Evolutionary conservation across 2,888 invertebrate species (phyloP).

Genomic region (Papilio gigon): DNA sequence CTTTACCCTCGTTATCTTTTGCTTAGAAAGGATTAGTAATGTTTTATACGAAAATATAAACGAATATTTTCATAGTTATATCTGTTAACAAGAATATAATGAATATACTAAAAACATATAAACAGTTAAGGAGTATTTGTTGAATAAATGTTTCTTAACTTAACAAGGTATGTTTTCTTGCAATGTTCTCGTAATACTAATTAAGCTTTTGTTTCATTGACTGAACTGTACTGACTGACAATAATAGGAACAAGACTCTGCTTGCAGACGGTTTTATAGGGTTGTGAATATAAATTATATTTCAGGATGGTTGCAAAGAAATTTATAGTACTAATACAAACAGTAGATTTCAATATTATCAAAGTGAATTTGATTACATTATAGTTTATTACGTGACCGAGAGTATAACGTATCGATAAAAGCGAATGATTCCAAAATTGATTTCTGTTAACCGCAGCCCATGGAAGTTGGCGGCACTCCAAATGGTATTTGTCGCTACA

Average conservation of each 20-base stretch:
- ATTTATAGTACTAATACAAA: too few relatives aligned
- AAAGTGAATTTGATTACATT: neutral
- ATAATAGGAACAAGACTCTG: too few relatives aligned
- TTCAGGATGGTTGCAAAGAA: too few relatives aligned
- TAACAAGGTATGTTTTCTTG: too few relatives aligned
- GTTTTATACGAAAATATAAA: constrained; percentile 4
- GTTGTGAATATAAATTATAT: too few relatives aligned
- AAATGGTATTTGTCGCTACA: constrained; percentile 27
- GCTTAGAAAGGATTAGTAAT: constrained; percentile 32
- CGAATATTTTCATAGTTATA: neutral
- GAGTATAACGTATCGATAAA: constrained; percentile 13
- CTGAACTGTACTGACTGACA: too few relatives aligned
- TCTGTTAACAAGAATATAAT: neutral
- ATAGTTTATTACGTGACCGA: neutral
- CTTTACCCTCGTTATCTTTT: constrained; percentile 33
- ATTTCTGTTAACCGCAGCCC: constrained; percentile 20
- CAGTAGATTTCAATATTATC: too few relatives aligned
- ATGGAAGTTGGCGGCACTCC: constrained; percentile 22
- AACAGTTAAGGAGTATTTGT: too few relatives aligned
- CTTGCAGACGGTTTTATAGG: too few relatives aligned
- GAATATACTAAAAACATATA: neutral
- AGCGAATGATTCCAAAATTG: constrained; percentile 12
- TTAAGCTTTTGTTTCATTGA: too few relatives aligned
- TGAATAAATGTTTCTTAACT: too few relatives aligned
- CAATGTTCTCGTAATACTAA: too few relatives aligned